A percentile compares a stretch with the other conserved stretches of the same genome.
phyloP scores from a whole-genome alignment of 2,888 invertebrate genomes.

The Calameuta pallipes region DNA sequence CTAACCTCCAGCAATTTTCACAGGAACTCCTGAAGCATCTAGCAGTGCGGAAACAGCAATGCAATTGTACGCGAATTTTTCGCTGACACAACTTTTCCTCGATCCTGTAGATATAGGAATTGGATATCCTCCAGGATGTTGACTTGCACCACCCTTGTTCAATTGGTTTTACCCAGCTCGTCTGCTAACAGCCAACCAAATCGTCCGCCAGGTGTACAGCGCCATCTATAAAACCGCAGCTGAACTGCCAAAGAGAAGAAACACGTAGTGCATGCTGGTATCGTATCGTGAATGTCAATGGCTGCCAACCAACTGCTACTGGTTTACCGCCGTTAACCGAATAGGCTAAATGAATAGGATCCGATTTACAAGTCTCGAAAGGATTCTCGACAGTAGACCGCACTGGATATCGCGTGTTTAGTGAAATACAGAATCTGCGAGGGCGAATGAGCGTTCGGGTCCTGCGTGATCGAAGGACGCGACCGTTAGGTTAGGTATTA shows the following conservation, averaged over 20 bases:
- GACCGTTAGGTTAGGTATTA: constrained; percentile 45
- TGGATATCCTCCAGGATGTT: neutral
- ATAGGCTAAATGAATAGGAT: constrained; percentile 33
- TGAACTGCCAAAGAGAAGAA: neutral
- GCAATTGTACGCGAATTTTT: neutral
- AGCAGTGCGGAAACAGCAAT: neutral
- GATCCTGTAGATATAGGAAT: neutral
- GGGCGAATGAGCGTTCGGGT: constrained; percentile 17
- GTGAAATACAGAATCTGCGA: constrained; percentile 27
- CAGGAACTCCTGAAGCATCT: neutral
- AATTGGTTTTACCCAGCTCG: neutral
- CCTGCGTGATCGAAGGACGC: constrained; percentile 47
- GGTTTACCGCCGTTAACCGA: constrained; percentile 26
- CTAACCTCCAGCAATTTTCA: neutral
- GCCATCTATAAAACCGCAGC: neutral
- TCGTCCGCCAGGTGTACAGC: neutral
- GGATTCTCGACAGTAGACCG: constrained; percentile 32
- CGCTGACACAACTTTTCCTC: neutral
- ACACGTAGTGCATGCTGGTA: neutral
- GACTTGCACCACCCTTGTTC: neutral
- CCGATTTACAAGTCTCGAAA: constrained; percentile 31
- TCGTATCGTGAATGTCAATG: neutral
- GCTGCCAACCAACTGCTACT: neutral
- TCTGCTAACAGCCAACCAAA: neutral
- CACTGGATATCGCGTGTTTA: constrained; percentile 40